Evolutionary conservation across 2,797 vertebrate genomes (phyloP).

Genomic region (Rhabdophis nuchalis): DNA sequence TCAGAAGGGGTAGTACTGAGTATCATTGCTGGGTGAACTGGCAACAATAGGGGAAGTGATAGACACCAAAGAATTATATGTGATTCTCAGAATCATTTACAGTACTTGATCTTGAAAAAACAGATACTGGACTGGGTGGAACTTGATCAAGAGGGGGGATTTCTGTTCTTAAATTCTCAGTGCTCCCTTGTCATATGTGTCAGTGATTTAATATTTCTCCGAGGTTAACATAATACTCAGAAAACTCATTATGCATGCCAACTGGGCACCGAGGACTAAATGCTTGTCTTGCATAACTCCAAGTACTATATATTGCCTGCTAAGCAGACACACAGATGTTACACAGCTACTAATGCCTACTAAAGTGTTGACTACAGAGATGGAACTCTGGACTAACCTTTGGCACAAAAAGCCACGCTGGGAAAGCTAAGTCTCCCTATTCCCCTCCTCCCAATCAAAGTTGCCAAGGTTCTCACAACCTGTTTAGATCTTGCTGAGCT

Average conservation of each 20-base stretch:
- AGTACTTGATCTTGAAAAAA: not conserved
- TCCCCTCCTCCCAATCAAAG: not conserved
- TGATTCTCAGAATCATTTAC: not conserved
- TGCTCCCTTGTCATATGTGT: not conserved
- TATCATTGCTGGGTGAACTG: not conserved
- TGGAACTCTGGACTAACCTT: conserved; percentile 5
- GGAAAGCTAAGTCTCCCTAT: not conserved
- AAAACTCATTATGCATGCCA: not conserved
- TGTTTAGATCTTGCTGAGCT: not conserved
- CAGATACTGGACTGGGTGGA: not conserved
- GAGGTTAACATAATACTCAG: not conserved
- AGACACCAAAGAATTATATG: not conserved
- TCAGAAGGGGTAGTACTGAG: not conserved
- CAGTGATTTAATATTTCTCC: not conserved
- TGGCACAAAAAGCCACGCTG: conserved; percentile 1
- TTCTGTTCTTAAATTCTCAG: not conserved
- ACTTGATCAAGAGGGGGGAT: not conserved
- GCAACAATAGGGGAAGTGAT: too few relatives aligned
- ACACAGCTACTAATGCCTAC: not conserved
- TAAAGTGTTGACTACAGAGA: not conserved
- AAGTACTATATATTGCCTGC: not conserved
- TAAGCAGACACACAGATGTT: not conserved
- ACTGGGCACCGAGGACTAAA: not conserved
- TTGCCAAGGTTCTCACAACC: not conserved
- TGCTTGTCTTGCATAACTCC: not conserved